Evolutionary conservation across 2,888 invertebrate genomes (phyloP), one percentile per base, ranked within the genome.

Genomic region (Phasia obesa): DNA sequence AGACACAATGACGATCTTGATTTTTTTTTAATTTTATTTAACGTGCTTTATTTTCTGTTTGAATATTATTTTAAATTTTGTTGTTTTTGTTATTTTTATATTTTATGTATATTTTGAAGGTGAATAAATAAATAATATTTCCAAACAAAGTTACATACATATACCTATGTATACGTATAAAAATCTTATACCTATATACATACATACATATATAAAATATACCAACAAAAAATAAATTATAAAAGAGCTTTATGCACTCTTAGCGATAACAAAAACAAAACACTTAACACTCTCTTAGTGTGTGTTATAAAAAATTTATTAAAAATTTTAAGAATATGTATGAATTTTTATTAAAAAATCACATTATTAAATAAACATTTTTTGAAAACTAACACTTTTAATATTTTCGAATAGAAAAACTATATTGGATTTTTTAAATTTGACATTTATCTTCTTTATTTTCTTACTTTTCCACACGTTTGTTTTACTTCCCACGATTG

Each of bases 1-100:
- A 87, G 87, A 87, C 81, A 85, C 69, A 77, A 80, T 86, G 85
- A 86, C 78, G 84, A 76, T 83, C 77, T 71, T 80, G 82, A 80
- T 71, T 67, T 79, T 79, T 69, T 57, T 75, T 79, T 9, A 59
- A 27, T 60, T 75, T 83, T 47, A 21, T 55, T 35, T 9, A 11
- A 35, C 11, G 35, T 35, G 9, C 11, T 60, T 55, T 55, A 57
- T 69, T 38, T 67, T 57, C 13, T 25, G 7, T 57, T 65, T 62
- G n/a, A 67, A 49, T 55, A 47, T 64, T 38, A 70, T 42, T 60
- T 31, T 23, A 47, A 27, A 74, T 47, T 38, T 31, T n/a, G 17
- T 70, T 1, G 27, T 19, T 74, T 53, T 64, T 64, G 62, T 59
- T 67, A 23, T 44, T 70, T 60, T 60, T 59, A 49, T 62, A 62